A percentile compares a stretch with the other conserved stretches of the same genome.
Conservation (phyloP, 2,888 invertebrate genomes). For the Phymatocera aterrima region DNA sequence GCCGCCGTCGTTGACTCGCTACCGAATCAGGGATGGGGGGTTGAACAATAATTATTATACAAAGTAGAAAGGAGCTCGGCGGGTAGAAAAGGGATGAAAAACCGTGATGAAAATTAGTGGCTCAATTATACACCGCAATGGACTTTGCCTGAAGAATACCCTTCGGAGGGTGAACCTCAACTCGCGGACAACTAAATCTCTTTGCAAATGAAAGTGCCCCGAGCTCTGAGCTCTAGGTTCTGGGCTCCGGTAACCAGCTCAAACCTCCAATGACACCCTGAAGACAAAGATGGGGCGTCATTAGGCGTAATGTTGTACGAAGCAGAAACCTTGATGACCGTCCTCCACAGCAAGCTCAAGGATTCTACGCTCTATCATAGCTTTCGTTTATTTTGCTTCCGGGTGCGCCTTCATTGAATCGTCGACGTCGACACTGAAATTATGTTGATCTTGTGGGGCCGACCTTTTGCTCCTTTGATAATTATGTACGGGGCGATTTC, state of each 20-base stretch:
- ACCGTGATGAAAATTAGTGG: neutral
- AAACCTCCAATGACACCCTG: constrained; percentile 23
- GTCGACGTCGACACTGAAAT: neutral
- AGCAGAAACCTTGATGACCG: constrained; percentile 36
- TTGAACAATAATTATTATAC: constrained; percentile 23
- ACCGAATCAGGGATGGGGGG: neutral
- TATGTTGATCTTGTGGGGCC: neutral
- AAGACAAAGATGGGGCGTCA: neutral
- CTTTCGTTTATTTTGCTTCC: neutral
- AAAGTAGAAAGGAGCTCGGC: neutral
- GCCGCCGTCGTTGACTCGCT: neutral
- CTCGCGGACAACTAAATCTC: constrained; percentile 5
- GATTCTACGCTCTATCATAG: neutral
- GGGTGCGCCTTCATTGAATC: neutral
- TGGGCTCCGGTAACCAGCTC: neutral
- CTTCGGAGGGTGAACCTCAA: neutral
- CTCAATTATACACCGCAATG: constrained; percentile 22
- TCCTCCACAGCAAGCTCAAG: neutral
- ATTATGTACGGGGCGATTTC: neutral
- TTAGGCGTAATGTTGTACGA: constrained; percentile 32
- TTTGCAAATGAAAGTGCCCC: neutral
- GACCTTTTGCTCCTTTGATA: neutral
- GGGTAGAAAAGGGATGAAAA: neutral
- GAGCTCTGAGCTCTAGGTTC: too few relatives aligned
- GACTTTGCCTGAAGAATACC: neutral